Percentiles rank a stretch among this genome's conserved stretches.
Evolutionary conservation across 2,888 invertebrate species (phyloP).

Genomic region (Apomyelois bistriatella): DNA sequence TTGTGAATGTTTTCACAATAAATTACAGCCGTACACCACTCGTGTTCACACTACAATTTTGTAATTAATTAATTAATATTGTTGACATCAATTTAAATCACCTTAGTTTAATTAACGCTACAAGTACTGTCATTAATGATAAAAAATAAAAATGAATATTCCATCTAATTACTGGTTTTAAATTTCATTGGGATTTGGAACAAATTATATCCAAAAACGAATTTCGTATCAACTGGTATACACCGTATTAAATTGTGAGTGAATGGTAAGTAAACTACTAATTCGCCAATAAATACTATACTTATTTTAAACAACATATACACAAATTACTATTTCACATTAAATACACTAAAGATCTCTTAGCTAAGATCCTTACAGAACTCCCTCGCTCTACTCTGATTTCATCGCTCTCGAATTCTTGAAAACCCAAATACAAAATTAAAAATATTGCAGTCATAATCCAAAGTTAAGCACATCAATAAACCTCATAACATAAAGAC

Average conservation of each 20-base stretch:
- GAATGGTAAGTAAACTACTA: too few species aligned
- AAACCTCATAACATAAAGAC: constrained; percentile 5
- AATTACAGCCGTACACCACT: constrained; percentile 4
- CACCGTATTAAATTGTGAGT: too few species aligned
- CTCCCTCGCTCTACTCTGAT: too few species aligned
- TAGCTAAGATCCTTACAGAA: too few species aligned
- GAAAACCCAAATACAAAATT: too few species aligned
- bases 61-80: constrained; percentile 9
- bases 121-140: neutral
- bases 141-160: neutral
- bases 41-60: constrained; percentile 6
- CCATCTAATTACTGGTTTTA: neutral
- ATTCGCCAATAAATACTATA: too few species aligned
- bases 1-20: constrained; percentile 3
- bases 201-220: neutral
- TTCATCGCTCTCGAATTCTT: too few species aligned
- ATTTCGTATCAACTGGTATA: too few species aligned
- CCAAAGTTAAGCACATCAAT: constrained; percentile 1
- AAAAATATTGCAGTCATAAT: neutral
- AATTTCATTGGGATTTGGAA: neutral
- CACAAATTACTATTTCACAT: too few species aligned
- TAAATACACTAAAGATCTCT: too few species aligned
- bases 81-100: constrained; percentile 8
- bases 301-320: too few species aligned
- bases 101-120: neutral